Evolutionary conservation across 2,888 invertebrate genomes (phyloP), one percentile per base, ranked within the genome.

Genomic region (Andrena praecox): DNA sequence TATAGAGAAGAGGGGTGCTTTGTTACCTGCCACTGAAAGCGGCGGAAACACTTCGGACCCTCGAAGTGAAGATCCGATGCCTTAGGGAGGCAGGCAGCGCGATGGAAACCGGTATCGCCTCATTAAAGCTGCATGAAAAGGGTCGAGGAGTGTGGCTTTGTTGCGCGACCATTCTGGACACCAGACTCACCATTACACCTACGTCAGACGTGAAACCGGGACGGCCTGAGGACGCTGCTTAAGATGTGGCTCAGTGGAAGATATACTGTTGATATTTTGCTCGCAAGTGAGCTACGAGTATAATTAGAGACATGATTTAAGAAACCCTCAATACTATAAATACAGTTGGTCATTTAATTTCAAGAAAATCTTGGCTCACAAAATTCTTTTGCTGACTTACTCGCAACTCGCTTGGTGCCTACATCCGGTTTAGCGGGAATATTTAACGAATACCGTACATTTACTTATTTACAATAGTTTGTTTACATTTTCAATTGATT

Each of bases 91-190:
- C 66, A 66, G 48, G 62, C 50, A 64, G 48, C 69, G 62, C 76
- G 70, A 73, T 56, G 66, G 67, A 74, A 68, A 71, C 63, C 64
- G 82, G 56, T 84, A 85, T 87, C 85, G 76, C 62, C 85, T 87
- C 87, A 85, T 87, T 88, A 87, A 89, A 86, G 71, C 76, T 63
- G 77, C 79, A 80, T 84, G 80, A 79, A 87, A 87, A 88, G 87
- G 72, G 50, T 71, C 70, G 54, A 68, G 42, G 60, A 63, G 35
- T 48, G 70, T n/a, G 48, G 77, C 81, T 78, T 80, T 85, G 78
- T 89, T 79, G 64, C 24, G 48, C 70, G 54, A 48, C 70, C 59
- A 75, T 70, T 72, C 64, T 73, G 68, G 74, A 63, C 68, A 59
- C 59, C 48, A 29, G 66, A 69, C 50, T 72, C 54, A 62, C 59